Percentiles rank a stretch among this genome's conserved stretches.
These are phyloP conservation scores for Gopherus evgoodei DNA, from an alignment of 2,113 vertebrate species.

Conservation along the genomic window DNA sequence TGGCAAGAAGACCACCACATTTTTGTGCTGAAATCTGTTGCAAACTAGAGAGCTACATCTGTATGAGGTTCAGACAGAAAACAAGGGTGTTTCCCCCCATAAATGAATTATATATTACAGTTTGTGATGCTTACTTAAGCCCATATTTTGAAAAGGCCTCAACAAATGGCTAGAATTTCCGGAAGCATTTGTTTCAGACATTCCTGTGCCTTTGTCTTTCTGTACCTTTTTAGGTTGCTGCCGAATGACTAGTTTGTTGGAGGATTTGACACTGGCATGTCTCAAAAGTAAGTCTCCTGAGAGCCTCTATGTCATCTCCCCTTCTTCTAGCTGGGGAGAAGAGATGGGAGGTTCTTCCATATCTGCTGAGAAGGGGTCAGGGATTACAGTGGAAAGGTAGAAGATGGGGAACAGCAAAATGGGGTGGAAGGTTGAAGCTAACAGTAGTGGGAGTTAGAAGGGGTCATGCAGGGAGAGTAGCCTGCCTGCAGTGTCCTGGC, in stretches of 20 bases:
- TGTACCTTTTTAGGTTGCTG: not conserved
- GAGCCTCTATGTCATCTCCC: too few species aligned
- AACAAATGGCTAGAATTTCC: not conserved
- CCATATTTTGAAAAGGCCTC: not conserved
- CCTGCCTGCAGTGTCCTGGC: not conserved
- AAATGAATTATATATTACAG: conserved; percentile 41
- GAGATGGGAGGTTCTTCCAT: not conserved
- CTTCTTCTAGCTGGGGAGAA: not conserved
- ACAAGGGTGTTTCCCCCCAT: conserved; percentile 50
- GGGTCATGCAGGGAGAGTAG: not conserved
- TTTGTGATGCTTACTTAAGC: conserved; percentile 29
- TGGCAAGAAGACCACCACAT: conserved; percentile 47
- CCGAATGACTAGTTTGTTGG: not conserved
- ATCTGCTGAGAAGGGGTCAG: not conserved
- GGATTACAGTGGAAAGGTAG: not conserved
- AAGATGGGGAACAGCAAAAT: not conserved
- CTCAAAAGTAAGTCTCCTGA: not conserved
- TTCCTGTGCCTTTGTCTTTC: not conserved
- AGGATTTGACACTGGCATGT: not conserved
- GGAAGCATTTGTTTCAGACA: not conserved
- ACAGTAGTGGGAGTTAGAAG: not conserved
- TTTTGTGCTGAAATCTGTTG: conserved; percentile 58
- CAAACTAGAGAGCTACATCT: conserved; percentile 63
- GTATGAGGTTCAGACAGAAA: conserved; percentile 44
- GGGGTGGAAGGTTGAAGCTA: conserved; percentile 1